A percentile compares a stretch with the other conserved stretches of the same genome.
Conservation (phyloP, 2,113 vertebrate species). For the Aspiorhynchus laticeps region DNA sequence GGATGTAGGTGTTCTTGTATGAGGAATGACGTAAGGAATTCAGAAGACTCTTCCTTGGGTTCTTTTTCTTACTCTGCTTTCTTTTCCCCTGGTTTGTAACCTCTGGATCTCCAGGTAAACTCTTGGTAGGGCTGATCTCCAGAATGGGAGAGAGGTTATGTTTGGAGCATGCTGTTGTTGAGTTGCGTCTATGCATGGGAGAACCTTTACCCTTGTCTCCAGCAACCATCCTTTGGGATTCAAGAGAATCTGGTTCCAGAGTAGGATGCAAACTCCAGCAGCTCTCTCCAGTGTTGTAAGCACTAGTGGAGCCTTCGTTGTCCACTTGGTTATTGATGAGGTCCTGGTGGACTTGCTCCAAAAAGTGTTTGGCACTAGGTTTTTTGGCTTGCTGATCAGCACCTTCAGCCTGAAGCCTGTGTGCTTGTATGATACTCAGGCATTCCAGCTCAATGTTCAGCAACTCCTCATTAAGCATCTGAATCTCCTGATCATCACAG, state of each 20-base stretch:
- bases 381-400: conserved; percentile 58
- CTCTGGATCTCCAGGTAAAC: conserved; percentile 74
- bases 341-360: conserved; percentile 52
- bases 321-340: conserved; percentile 89
- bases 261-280: conserved; percentile 92
- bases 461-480: conserved; percentile 92
- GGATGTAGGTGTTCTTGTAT: conserved; percentile 90
- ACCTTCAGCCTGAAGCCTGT: conserved; percentile 86
- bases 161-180: conserved; percentile 61
- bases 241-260: conserved; percentile 81
- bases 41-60: conserved; percentile 48
- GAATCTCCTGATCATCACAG: conserved; percentile 86
- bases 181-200: conserved; percentile 56
- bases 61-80: conserved; percentile 69
- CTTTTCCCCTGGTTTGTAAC: conserved; percentile 69
- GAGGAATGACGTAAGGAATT: conserved; percentile 73
- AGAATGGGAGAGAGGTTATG: conserved; percentile 73
- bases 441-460: conserved; percentile 94
- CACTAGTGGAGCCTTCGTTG: conserved; percentile 91
- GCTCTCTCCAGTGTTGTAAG: conserved; percentile 95
- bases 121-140: conserved; percentile 64
- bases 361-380: neutral
- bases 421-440: conserved; percentile 88
- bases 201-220: conserved; percentile 68
- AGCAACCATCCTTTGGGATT: conserved; percentile 75